Conservation (phyloP, 1,140 invertebrate genomes). For the Bombus ignitus region DNA sequence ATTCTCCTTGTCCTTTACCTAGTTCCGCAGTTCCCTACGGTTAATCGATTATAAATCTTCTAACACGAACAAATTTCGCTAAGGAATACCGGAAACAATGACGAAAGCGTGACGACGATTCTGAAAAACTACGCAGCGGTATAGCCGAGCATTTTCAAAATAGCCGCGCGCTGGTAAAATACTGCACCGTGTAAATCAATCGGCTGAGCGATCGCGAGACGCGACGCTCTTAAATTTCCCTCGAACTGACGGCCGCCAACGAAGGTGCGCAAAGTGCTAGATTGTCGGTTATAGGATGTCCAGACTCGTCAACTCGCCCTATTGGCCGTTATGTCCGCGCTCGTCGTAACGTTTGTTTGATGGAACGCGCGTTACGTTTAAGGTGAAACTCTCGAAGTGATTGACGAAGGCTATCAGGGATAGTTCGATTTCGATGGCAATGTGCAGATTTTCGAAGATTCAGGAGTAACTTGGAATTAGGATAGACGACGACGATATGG, state of each 20-base stretch:
- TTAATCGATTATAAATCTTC: conserved; percentile 31
- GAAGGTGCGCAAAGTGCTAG: neutral
- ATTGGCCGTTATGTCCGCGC: neutral
- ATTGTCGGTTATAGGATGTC: neutral
- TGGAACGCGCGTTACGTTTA: neutral
- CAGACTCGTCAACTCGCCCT: neutral
- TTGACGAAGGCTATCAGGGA: neutral
- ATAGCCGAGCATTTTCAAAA: conserved; percentile 29
- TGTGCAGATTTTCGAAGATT: neutral
- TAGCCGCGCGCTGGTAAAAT: conserved; percentile 36
- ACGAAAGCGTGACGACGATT: neutral
- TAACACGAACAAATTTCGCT: neutral
- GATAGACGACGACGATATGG: too few species aligned
- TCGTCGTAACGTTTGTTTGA: neutral
- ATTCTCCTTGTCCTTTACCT: conserved; percentile 38
- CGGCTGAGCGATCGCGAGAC: conserved; percentile 20
- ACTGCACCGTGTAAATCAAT: conserved; percentile 56
- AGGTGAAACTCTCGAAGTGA: neutral
- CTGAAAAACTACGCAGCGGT: neutral
- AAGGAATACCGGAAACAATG: neutral
- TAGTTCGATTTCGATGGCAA: neutral
- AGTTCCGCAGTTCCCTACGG: neutral
- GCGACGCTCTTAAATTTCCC: conserved; percentile 16
- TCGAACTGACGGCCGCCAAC: neutral
- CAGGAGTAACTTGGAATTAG: too few species aligned